Evolutionary conservation across 2,888 invertebrate genomes (phyloP).

Genomic region (Eristalis arbustorum): DNA sequence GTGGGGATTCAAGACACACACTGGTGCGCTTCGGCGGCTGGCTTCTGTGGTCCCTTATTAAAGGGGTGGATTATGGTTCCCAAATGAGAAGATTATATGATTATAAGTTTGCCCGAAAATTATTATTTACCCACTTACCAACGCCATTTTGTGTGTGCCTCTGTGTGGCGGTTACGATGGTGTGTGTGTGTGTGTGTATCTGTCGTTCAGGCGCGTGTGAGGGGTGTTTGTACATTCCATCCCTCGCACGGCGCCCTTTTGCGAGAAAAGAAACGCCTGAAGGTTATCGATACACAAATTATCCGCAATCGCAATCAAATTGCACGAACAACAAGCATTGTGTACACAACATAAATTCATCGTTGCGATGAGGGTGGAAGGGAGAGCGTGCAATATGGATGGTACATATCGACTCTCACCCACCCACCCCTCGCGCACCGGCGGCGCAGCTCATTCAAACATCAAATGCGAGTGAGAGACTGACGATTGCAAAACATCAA

Average conservation of each 20-base stretch:
- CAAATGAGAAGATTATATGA: constrained; percentile 68
- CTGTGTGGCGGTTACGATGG: neutral
- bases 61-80: constrained; percentile 64
- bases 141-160: constrained; percentile 23
- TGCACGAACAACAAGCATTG: constrained; percentile 16
- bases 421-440: neutral
- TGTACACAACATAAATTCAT: constrained; percentile 11
- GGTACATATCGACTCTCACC: neutral
- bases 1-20: constrained; percentile 7
- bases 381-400: neutral
- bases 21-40: neutral
- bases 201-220: neutral
- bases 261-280: neutral
- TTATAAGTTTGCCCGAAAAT: constrained; percentile 67
- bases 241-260: no score
- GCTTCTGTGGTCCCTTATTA: neutral
- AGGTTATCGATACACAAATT: constrained; percentile 30
- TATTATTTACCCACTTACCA: constrained; percentile 66
- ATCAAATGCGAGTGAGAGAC: neutral
- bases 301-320: constrained; percentile 22
- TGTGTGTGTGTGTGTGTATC: neutral
- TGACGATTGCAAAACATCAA: constrained; percentile 2
- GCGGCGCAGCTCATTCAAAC: neutral
- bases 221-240: neutral
- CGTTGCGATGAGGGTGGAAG: neutral